Conservation (phyloP, 2,113 vertebrate species). For the Gila orcuttii region DNA sequence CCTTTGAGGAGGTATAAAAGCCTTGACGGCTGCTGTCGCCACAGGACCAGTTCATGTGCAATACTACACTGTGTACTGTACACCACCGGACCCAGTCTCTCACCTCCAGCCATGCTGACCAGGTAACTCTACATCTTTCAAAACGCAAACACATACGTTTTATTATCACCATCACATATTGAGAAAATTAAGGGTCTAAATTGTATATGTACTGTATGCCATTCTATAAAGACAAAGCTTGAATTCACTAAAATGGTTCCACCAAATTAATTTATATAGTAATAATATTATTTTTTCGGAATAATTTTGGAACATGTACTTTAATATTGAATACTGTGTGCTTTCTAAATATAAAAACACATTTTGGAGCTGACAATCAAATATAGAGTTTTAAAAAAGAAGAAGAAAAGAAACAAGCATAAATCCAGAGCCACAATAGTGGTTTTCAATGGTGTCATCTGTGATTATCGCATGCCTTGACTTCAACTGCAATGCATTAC, state of each 20-base stretch:
- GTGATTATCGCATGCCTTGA: too few species aligned
- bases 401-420: too few species aligned
- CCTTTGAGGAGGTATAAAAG: constrained; percentile 64
- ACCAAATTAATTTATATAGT: not conserved
- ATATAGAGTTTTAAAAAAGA: too few species aligned
- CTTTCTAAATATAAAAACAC: not conserved
- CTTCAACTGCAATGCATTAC: not conserved
- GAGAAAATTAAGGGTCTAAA: too few species aligned
- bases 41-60: constrained; percentile 56
- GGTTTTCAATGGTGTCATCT: not conserved
- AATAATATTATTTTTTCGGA: not conserved
- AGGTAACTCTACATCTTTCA: constrained; percentile 61
- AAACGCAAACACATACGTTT: not conserved
- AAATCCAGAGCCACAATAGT: not conserved
- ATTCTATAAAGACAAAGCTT: not conserved
- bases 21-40: constrained; percentile 22
- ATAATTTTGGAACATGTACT: not conserved
- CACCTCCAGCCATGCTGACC: constrained; percentile 69
- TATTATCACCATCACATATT: not conserved
- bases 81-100: constrained; percentile 41
- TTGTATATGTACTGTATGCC: not conserved
- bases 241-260: not conserved
- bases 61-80: constrained; percentile 62
- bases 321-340: too few species aligned
- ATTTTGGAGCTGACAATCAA: not conserved